phyloP scores from a whole-genome alignment of 2,888 invertebrate species.

The Tiliacea aurago region DNA sequence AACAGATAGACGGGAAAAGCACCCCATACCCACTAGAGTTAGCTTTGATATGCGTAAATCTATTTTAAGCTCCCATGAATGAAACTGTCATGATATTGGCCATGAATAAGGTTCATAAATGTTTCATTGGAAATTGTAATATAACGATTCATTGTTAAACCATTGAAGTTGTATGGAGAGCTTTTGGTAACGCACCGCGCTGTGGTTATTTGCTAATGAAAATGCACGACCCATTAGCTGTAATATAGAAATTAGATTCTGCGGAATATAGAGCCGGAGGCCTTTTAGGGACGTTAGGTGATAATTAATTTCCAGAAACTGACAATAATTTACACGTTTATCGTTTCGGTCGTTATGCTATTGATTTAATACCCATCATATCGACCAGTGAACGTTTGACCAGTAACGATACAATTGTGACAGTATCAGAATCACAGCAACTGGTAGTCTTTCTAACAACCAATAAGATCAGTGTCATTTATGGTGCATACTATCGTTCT shows the following conservation, averaged over 20 bases:
- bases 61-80: constrained; percentile 82
- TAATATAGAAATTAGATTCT: constrained; percentile 39
- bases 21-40: constrained; percentile 67
- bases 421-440: neutral
- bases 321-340: constrained; percentile 22
- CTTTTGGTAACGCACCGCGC: constrained; percentile 16
- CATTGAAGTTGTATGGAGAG: constrained; percentile 22
- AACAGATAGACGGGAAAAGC: constrained; percentile 77
- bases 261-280: constrained; percentile 19
- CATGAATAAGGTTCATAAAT: constrained; percentile 46
- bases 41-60: constrained; percentile 78
- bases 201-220: constrained; percentile 31
- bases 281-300: constrained; percentile 15
- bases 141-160: constrained; percentile 20
- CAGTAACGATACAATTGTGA: neutral
- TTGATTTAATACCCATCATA: constrained; percentile 13
- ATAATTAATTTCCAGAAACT: constrained; percentile 38
- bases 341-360: constrained; percentile 23
- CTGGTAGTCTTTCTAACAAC: neutral
- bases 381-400: constrained; percentile 13
- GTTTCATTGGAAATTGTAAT: constrained; percentile 26
- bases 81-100: constrained; percentile 67
- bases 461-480: constrained; percentile 1
- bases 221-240: constrained; percentile 31
- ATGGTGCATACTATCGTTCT: neutral